Evolutionary conservation across 2,888 invertebrate species (phyloP).

Genomic region (Meteorus colon): DNA sequence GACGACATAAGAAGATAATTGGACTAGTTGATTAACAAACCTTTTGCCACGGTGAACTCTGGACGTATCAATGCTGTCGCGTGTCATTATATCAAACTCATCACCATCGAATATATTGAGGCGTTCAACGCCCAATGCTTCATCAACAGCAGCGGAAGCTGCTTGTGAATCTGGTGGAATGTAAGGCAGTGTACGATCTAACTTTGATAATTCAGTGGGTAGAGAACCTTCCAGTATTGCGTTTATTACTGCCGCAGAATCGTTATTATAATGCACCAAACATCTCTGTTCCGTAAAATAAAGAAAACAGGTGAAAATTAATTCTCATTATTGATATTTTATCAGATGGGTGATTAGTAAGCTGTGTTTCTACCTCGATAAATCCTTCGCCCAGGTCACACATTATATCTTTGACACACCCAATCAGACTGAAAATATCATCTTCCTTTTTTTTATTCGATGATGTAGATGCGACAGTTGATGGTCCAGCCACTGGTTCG

Average conservation of each 20-base stretch:
- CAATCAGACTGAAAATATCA: conserved; percentile 73
- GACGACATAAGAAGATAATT: background rate
- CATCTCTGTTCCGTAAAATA: conserved; percentile 78
- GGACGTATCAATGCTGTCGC: conserved; percentile 75
- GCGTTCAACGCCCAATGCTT: conserved; percentile 69
- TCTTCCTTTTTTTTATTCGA: conserved; percentile 58
- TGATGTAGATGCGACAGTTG: conserved; percentile 28
- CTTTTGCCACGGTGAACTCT: conserved; percentile 75
- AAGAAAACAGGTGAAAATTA: conserved; percentile 5
- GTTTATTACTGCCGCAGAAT: conserved; percentile 85
- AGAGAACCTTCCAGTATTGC: conserved; percentile 86
- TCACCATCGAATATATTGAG: conserved; percentile 84
- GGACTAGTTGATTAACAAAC: conserved; percentile 57
- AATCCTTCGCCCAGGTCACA: conserved; percentile 88
- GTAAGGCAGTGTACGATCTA: conserved; percentile 77
- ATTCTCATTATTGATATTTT: conserved; percentile 18
- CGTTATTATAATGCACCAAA: conserved; percentile 84
- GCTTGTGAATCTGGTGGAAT: conserved; percentile 78
- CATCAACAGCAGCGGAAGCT: conserved; percentile 54
- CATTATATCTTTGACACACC: conserved; percentile 83
- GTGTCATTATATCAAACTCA: conserved; percentile 84
- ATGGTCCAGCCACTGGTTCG: conserved; percentile 13
- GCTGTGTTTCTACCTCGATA: conserved; percentile 73
- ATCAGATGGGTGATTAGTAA: background rate
- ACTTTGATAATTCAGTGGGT: conserved; percentile 73